phyloP scores from a whole-genome alignment of 2,113 vertebrate species.

The Xyrauchen texanus region DNA sequence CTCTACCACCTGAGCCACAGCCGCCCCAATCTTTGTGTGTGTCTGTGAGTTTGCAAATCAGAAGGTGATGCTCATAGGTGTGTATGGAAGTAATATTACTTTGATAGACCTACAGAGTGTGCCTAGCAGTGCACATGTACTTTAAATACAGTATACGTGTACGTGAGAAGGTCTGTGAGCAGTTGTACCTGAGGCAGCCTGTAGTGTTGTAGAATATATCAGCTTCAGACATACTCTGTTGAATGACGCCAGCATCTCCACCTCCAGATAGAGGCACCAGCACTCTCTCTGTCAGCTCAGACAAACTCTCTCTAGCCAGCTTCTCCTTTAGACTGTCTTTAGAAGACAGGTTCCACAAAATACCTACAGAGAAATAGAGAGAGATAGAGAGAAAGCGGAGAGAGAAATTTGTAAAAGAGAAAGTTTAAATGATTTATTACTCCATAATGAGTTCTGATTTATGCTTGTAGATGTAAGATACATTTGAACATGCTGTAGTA shows the following conservation, averaged over 20 bases:
- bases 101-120: not conserved
- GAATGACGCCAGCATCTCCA: constrained; percentile 62
- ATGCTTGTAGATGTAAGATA: too few relatives aligned
- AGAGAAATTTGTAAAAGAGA: too few relatives aligned
- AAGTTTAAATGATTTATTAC: too few relatives aligned
- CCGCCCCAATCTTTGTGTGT: too few relatives aligned
- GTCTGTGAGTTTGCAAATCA: too few relatives aligned
- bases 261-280: constrained; percentile 82
- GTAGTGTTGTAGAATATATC: constrained; percentile 94
- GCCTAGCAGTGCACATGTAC: not conserved
- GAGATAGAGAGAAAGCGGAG: not conserved
- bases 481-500: too few relatives aligned
- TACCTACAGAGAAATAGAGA: constrained; percentile 71
- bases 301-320: constrained; percentile 82
- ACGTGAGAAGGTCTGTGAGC: not conserved
- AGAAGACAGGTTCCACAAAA: constrained; percentile 97
- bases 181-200: constrained; percentile 87
- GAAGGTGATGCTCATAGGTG: too few relatives aligned
- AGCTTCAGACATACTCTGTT: constrained; percentile 81
- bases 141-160: not conserved
- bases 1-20: too few relatives aligned
- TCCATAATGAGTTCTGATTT: too few relatives aligned
- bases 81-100: not conserved
- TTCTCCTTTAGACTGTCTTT: constrained; percentile 92
- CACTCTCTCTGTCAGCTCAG: constrained; percentile 84